phyloP scores from a whole-genome alignment of 2,113 vertebrate species.

The rat (Rattus norvegicus) region GRCr8 NC_086039.1:43471501-43472000 shows the following conservation, averaged over 20 bases:
- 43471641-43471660: not conserved
- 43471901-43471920: constrained; percentile 53
- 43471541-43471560: not conserved
- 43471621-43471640: not conserved
- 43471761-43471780: constrained; percentile 56
- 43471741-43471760: constrained; percentile 66
- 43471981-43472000: constrained; percentile 42
- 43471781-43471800: constrained; percentile 69
- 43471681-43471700: constrained; percentile 17
- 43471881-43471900: constrained; percentile 26
- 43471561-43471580: not conserved
- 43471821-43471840: constrained; percentile 69
- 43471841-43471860: constrained; percentile 52
- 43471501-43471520: not conserved
- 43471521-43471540: too few species aligned
- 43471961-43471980: not conserved
- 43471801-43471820: constrained; percentile 65
- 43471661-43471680: constrained; percentile 38
- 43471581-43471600: not conserved
- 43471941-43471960: constrained; percentile 46
- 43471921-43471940: constrained; percentile 11
- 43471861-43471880: constrained; percentile 60
- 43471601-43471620: not conserved
- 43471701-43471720: constrained; percentile 48
- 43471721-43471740: constrained; percentile 54